Base-by-base conservation (phyloP, 37 sponge, comb jelly and placozoan species). In the Crambe crambe region DNA sequence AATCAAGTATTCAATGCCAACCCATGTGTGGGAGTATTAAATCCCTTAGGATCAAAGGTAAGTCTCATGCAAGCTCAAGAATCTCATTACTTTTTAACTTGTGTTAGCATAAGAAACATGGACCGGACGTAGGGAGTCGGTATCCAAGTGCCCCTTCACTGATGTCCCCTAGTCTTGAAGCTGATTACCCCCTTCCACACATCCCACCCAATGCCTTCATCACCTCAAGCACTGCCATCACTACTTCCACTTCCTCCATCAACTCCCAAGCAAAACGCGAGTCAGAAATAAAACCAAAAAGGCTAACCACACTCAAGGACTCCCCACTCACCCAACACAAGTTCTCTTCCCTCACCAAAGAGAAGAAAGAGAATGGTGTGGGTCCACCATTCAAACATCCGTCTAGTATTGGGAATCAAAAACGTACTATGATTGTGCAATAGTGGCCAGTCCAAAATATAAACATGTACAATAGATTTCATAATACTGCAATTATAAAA, bases 1-100 rank as follows among this genome's bases (percentile, higher is more conserved):
- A 97, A 97, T 79, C 91, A 91, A 71, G 9, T 97, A 43, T 97
- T 97, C 83, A 92, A 62, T 74, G 81, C 88, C 43, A 89, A 83
- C 31, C 97, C 97, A 32, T 68, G 69, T 22, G 78, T 97, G 15
- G 97, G 95, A 64, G 85, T 91, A 9, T 37, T 91, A 56, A 80
- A 91, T 38, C 92, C 92, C 21, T 58, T 91, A 27, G 74, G 36
- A 35, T 22, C 18, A 29, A 84, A 87, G 65, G 78, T 78, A 26
- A 17, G 78, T 6, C 6, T 20, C 6, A 68, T 9, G 22, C 5
- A n/a, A n/a, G n/a, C n/a, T 27, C 40, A 68, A 36, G 27, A 35
- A 18, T 18, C 27, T 68, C 12, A 23, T 12, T 47, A 47, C 51
- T 47, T 15, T 47, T 47, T 47, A 47, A 47, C 51, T 47, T 15